Evolutionary conservation across 2,797 vertebrate species (phyloP), one percentile per base, ranked within the genome.

Genomic region (Lagocephalus sceleratus): DNA sequence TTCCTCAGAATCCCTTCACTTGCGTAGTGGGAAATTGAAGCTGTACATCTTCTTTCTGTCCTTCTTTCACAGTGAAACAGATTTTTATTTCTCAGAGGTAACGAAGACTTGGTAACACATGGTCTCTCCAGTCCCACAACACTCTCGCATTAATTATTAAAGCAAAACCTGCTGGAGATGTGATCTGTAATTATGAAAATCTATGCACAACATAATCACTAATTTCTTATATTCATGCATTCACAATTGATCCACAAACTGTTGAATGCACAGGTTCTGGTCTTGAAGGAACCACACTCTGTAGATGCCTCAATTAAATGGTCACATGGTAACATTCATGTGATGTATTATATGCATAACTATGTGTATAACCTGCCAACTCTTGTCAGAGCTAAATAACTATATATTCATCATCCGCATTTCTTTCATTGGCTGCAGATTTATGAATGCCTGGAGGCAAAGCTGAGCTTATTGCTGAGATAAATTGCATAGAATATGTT

Each of bases 391-490:
- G 58, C 55, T 69, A 73, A 80, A 63, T 54, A 77, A 73, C 74
- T 68, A 77, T 77, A 73, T 75, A 82, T 79, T 80, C 68, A 79
- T 79, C 75, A 82, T 79, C 68, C 71, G 54, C 51, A 57, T 78
- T 69, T 76, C 63, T 62, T 51, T 68, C 70, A 60, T 71, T 71
- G 56, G 71, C 29, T 63, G 41, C 63, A 56, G 61, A 41, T 51
- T 70, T 35, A 67, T 60, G 50, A 63, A 72, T 38, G 61, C 76
- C 84, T 26, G 41, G 51, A 72, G 82, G 80, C 67, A 57, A 44
- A 55, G 48, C 66, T 58, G 72, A 72, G 62, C 52, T 53, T 63
- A 71, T 63, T 47, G 39, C 20, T 0, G 51, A 75, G 66, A 78
- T 66, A 70, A 71, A 82, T 66, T 55, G 68, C 66, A 76, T 20